These are phyloP conservation scores for Trichonephila clavipes DNA, from an alignment of 1,140 invertebrate genomes.

Conservation along the genomic window DNA sequence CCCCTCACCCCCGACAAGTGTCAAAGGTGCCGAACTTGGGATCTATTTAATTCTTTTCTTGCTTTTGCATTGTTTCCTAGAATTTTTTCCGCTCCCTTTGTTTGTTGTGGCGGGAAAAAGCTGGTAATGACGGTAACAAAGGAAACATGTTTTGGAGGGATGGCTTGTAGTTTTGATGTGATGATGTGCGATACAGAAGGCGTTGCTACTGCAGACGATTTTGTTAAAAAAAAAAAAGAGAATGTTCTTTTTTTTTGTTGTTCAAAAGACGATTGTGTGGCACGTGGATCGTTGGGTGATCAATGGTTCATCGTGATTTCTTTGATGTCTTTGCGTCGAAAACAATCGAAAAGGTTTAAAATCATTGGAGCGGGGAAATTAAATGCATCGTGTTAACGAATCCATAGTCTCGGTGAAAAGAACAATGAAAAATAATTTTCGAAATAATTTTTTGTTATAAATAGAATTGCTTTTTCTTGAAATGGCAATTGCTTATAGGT, in stretches of 20 bases:
- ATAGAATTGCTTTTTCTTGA: too few relatives aligned
- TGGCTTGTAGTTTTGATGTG: not conserved
- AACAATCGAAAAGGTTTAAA: not conserved
- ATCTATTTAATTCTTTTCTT: constrained; percentile 31
- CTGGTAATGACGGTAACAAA: constrained; percentile 57
- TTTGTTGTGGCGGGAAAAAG: not conserved
- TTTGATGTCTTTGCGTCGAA: not conserved
- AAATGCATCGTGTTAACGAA: not conserved
- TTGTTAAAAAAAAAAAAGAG: not conserved
- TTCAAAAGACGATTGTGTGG: not conserved
- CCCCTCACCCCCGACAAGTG: constrained; percentile 18
- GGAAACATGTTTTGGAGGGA: not conserved
- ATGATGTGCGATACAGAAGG: constrained; percentile 3
- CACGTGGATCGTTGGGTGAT: not conserved
- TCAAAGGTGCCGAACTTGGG: constrained; percentile 50
- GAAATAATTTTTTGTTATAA: too few relatives aligned
- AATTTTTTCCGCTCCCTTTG: constrained; percentile 39
- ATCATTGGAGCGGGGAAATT: not conserved
- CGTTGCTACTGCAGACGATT: not conserved
- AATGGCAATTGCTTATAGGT: too few relatives aligned
- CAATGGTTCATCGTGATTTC: not conserved
- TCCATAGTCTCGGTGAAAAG: not conserved
- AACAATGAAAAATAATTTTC: not conserved
- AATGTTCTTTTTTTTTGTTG: too few relatives aligned
- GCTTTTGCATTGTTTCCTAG: not conserved